These are phyloP conservation scores for Xiphorhynchus erythropygius DNA, from an alignment of 2,797 vertebrate species.

Conservation along the genomic window DNA sequence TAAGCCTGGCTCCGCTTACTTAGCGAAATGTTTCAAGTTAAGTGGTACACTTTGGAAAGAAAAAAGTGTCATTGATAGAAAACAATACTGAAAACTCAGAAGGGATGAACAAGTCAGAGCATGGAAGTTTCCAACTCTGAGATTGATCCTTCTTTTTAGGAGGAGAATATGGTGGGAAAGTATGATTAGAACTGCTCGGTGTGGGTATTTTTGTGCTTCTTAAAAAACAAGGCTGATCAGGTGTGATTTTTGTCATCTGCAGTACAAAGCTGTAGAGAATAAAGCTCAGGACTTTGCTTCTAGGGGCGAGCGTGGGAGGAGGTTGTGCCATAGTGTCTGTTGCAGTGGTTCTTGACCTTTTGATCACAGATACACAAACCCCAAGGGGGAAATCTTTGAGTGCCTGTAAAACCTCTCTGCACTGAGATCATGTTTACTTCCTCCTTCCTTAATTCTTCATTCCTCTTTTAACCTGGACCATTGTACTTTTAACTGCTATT, in stretches of 20 bases:
- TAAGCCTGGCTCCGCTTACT: background rate
- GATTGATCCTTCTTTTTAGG: background rate
- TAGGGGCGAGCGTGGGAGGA: background rate
- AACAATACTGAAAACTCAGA: background rate
- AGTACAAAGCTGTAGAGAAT: background rate
- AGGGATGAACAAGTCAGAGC: accelerated
- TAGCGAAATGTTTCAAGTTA: background rate
- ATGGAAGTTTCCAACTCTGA: background rate
- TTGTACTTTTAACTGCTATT: background rate
- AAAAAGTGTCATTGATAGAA: background rate
- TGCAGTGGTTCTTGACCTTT: slow-evolving; percentile 2
- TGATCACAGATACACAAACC: background rate
- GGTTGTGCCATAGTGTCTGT: background rate
- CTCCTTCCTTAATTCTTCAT: background rate
- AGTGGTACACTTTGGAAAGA: accelerated
- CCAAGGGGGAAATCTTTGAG: background rate
- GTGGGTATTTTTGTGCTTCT: background rate
- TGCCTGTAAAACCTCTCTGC: background rate
- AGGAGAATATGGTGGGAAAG: background rate
- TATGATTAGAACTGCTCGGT: background rate
- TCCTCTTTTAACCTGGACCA: background rate
- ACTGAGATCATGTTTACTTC: accelerated
- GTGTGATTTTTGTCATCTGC: background rate
- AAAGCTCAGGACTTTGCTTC: background rate
- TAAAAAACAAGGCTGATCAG: background rate